Percentiles rank a stretch among this genome's conserved stretches.
These are phyloP conservation scores for Luffia ferchaultella DNA, from an alignment of 2,888 invertebrate genomes.

Conservation along the genomic window DNA sequence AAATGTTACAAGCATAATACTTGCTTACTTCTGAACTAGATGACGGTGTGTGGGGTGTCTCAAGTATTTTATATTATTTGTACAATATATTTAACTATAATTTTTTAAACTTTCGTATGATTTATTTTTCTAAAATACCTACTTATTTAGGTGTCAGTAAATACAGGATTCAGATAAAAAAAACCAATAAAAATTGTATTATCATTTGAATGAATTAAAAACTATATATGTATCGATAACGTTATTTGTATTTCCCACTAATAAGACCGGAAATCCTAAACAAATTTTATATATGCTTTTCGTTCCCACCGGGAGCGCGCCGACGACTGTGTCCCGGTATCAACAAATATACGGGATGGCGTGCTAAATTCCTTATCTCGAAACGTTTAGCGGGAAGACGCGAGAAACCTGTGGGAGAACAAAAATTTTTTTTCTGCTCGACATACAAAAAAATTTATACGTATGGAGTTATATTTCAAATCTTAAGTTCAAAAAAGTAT, in stretches of 20 bases:
- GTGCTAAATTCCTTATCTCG: conserved; percentile 60
- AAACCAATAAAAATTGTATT: background rate
- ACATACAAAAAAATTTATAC: too few species aligned
- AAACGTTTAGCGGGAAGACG: conserved; percentile 36
- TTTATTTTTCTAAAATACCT: background rate
- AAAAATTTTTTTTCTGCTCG: too few species aligned
- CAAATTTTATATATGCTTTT: conserved; percentile 1
- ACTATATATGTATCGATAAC: conserved; percentile 23
- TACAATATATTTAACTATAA: background rate
- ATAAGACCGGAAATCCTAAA: conserved; percentile 15
- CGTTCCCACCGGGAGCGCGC: conserved; percentile 4
- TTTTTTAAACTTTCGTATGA: background rate
- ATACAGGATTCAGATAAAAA: background rate
- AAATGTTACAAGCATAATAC: too few species aligned
- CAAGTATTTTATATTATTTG: too few species aligned
- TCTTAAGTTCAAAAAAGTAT: too few species aligned
- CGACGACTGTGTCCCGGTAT: too few species aligned
- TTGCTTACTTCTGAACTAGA: too few species aligned
- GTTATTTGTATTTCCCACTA: conserved; percentile 51
- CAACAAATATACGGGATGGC: conserved; percentile 39
- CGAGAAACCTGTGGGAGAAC: conserved; percentile 22
- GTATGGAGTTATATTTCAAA: too few species aligned
- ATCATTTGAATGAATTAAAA: background rate
- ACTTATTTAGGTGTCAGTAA: background rate
- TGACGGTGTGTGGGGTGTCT: too few species aligned